Base-by-base conservation (phyloP, 2,113 vertebrate genomes). In the Clarias macrocephalus region DNA sequence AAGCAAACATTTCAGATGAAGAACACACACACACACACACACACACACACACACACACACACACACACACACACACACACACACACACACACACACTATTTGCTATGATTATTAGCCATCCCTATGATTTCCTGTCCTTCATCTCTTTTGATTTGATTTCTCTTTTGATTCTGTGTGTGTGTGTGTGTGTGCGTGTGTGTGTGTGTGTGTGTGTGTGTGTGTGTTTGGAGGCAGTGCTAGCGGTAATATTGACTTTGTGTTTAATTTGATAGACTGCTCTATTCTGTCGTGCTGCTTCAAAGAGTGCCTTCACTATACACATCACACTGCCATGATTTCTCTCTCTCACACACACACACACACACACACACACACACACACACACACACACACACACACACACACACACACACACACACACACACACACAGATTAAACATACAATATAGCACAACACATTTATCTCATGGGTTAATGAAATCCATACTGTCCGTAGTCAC, bases 201-300 rank as follows among this genome's bases (percentile, higher is more conserved):
- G 57, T 83, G 63, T 37, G 54, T 77, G 52, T 56, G 56, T 82
- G 59, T 83, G 15, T 63, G 37, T 60, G 79, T 87, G 60, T 84
- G 57, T 65, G 83, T 82, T 70, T 25, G 30, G 37, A n/a, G 66
- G 63, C 8, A 16, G 65, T 66, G 63, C 66, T 73, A 42, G 80
- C 91, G 90, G 90, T 92, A 91, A 90, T 91, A 91, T 91, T 87
- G 89, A 92, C 82, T 88, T 88, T 84, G 70, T 88, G 87, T 80
- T 84, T 80, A 80, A 85, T 88, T 88, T 80, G 82, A 85, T 83
- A 80, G 81, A 84, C 76, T 85, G 72, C 82, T 88, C 87, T 85
- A 85, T 88, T 88, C 52, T 80, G 75, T 73, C 30, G 76, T 80
- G 87, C 83, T 87, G 86, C 86, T 76, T 87, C 80, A 75, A 62